phyloP scores from a whole-genome alignment of 2,113 vertebrate species.

The Thomomys bottae region DNA sequence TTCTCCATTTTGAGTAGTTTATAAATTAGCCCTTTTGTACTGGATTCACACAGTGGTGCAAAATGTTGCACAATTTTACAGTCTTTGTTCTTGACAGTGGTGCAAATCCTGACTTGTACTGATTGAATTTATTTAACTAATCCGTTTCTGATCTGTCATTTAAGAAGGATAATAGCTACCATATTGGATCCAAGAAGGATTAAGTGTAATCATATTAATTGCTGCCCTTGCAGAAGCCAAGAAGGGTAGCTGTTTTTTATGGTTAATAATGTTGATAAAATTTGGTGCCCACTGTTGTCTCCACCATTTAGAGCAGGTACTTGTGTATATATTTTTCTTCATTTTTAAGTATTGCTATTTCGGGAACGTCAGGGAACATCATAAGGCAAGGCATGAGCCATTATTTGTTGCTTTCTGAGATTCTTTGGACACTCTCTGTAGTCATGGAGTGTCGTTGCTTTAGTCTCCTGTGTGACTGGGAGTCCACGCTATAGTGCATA shows the following conservation, averaged over 20 bases:
- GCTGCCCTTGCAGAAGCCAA: neutral
- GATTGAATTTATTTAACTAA: neutral
- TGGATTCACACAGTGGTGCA: neutral
- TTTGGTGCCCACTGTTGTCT: neutral
- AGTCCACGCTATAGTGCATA: neutral
- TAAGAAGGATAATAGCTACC: neutral
- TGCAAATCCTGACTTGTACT: neutral
- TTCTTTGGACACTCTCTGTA: neutral
- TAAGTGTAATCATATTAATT: neutral
- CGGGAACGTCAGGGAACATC: neutral
- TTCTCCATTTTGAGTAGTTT: neutral
- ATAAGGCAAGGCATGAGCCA: neutral
- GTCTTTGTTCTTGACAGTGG: neutral
- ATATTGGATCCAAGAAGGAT: neutral
- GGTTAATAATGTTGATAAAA: neutral
- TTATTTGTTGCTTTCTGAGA: neutral
- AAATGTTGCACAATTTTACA: neutral
- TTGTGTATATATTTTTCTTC: neutral
- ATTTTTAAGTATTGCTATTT: neutral
- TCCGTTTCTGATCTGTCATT: constrained; percentile 19
- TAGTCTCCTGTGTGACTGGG: neutral
- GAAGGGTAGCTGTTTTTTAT: neutral
- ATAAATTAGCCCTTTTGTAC: neutral
- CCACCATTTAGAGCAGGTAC: neutral
- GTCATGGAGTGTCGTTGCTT: neutral